Evolutionary conservation across 2,797 vertebrate species (phyloP).

Genomic region (Gymnocypris eckloni): DNA sequence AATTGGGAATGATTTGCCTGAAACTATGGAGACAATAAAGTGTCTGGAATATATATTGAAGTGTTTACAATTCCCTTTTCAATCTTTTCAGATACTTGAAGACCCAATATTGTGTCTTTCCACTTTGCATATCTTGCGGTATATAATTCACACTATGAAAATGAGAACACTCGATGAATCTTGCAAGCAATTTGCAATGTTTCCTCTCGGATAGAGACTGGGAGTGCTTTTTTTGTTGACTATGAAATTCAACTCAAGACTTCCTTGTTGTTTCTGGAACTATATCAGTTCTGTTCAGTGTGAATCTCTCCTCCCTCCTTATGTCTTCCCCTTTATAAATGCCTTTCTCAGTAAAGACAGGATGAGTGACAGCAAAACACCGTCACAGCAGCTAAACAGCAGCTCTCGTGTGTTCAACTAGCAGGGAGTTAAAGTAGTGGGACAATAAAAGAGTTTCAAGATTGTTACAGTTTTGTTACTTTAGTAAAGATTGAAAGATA

Average conservation of each 20-base stretch:
- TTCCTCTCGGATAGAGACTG: neutral
- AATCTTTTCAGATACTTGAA: conserved; percentile 32
- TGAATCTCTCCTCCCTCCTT: neutral
- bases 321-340: neutral
- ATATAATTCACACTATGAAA: conserved; percentile 11
- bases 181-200: conserved; percentile 8
- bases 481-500: neutral
- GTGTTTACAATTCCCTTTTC: conserved; percentile 34
- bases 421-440: neutral
- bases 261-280: neutral
- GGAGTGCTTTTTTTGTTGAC: conserved; percentile 7
- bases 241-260: conserved; percentile 15
- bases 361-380: neutral
- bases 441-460: neutral
- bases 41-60: conserved; percentile 19
- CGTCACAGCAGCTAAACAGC: neutral
- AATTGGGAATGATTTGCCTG: neutral
- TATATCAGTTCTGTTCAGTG: conserved; percentile 3
- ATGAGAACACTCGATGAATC: neutral
- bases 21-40: neutral
- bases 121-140: conserved; percentile 15
- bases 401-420: neutral
- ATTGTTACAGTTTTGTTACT: neutral
- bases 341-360: neutral
- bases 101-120: neutral